Evolutionary conservation across 2,113 vertebrate genomes (phyloP), one percentile per base, ranked within the genome.

Genomic region (Aptenodytes patagonicus): DNA sequence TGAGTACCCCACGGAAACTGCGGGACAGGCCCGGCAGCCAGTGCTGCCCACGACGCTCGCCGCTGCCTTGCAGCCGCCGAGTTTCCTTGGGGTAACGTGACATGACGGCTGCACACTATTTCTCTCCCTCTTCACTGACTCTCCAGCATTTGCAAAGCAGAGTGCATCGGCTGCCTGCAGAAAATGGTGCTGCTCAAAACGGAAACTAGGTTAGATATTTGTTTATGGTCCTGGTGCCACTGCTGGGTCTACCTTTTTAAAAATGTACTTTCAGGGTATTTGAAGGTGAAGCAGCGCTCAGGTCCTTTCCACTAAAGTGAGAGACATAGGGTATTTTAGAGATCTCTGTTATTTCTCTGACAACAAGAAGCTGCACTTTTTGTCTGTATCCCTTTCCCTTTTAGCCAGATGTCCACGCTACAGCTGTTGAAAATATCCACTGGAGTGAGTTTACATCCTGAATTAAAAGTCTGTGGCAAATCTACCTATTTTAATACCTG

Each of bases 41-140:
- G 17, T 71, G 31, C 66, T 85, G 42, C 57, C 75, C 7, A 1
- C 0, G 0, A 40, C 0, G 4, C 44, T 57, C 6, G 0, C 49
- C 4, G 0, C 54, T 66, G 62, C 73, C 36, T 89, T 3, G 1
- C 29, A 65, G 64, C 38, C 25, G 0, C 31, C 2, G 9, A 86
- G 34, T 68, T 77, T 90, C 58, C 66, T 64, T 58, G 28, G 72
- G n/a, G 49, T 34, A 91, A 26, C 1, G 1, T 14, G 34, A 26
- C 1, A 2, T 14, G 34, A 47, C 3, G 34, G 55, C 49, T 36
- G 47, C 26, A 36, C 3, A 2, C 47, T 47, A 3, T 58, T 79
- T 64, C 73, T 79, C 75, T 75, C 34, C 60, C 18, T 40, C 28
- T 76, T 31, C 1, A 0, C 80, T 29, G 4, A 36, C 55, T 66